These are phyloP conservation scores for Varecia variegata DNA, from an alignment of 2,797 vertebrate species.

Conservation along the genomic window DNA sequence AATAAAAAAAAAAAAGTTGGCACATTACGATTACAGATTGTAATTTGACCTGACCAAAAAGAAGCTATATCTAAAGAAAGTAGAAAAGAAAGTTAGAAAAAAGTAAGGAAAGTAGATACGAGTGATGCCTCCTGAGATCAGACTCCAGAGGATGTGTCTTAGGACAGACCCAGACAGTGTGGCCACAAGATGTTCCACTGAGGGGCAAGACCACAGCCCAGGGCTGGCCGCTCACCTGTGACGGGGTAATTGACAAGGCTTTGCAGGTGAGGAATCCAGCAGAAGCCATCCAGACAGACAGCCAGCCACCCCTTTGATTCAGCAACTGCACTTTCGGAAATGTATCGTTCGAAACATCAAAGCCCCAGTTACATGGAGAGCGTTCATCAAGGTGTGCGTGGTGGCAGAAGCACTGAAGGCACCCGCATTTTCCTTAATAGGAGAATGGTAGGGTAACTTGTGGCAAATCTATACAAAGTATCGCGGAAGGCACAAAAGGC, in stretches of 20 bases:
- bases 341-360: neutral
- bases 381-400: neutral
- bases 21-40: no score
- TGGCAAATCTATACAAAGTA: neutral
- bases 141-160: neutral
- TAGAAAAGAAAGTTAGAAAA: neutral
- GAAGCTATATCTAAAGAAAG: no score
- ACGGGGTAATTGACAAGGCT: fast-evolving
- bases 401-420: neutral
- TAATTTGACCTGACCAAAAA: neutral
- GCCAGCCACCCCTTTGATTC: neutral
- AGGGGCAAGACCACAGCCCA: no score
- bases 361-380: neutral
- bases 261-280: neutral
- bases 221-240: neutral
- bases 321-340: neutral
- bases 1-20: no score
- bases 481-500: no score
- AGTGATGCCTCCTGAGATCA: neutral
- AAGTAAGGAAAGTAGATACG: no score
- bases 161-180: neutral
- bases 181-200: neutral
- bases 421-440: neutral
- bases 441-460: neutral
- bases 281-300: neutral